phyloP scores from a whole-genome alignment of 1,140 invertebrate species.

The Drosophila tsacasi region DNA sequence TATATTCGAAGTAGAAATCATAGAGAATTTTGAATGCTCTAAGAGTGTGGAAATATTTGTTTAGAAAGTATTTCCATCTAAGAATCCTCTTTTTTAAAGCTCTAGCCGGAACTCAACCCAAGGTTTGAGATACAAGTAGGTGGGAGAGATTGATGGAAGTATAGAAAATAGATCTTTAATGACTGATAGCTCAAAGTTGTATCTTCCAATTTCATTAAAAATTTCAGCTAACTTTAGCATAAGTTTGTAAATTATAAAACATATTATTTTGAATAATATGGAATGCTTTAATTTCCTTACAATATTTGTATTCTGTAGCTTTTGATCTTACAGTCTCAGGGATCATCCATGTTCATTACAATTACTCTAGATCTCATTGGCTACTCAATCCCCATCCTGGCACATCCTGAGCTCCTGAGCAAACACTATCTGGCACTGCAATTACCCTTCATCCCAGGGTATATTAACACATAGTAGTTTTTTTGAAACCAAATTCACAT shows the following conservation, averaged over 20 bases:
- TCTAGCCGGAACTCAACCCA: background rate
- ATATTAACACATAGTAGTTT: conserved; percentile 42
- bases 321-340: background rate
- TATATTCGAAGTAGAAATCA: background rate
- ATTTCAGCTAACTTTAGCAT: background rate
- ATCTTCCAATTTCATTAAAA: background rate
- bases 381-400: background rate
- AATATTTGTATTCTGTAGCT: background rate
- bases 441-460: conserved; percentile 36
- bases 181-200: background rate
- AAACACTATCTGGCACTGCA: conserved; percentile 16
- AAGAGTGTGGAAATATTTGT: background rate
- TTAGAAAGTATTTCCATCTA: background rate
- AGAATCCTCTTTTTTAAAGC: background rate
- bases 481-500: conserved; percentile 57
- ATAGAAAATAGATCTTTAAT: background rate
- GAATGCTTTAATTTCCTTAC: background rate
- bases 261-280: background rate
- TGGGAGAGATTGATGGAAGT: background rate
- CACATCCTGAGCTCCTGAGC: conserved; percentile 1
- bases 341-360: background rate
- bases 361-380: background rate
- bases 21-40: conserved; percentile 22
- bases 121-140: background rate
- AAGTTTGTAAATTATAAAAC: background rate